Percentiles rank a stretch among this genome's conserved stretches.
phyloP scores from a whole-genome alignment of 1,140 invertebrate genomes.

The Lepidotrigona ventralis region DNA sequence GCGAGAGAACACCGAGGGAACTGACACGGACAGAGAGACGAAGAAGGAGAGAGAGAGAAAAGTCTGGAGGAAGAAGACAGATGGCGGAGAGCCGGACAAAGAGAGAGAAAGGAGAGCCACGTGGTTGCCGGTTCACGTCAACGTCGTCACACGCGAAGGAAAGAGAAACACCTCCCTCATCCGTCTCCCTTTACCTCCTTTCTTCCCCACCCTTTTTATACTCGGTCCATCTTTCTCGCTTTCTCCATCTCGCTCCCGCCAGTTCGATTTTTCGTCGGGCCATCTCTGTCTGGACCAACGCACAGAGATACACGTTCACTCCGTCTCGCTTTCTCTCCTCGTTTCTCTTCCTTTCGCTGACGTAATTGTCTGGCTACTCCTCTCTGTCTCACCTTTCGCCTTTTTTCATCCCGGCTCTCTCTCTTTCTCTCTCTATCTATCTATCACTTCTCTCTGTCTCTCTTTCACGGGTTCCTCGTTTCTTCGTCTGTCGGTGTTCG shows the following conservation, averaged over 20 bases:
- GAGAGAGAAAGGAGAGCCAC: slow-evolving; percentile 55
- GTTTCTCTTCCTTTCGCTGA: neutral
- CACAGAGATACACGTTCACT: neutral
- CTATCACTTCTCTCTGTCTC: neutral
- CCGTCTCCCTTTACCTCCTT: slow-evolving; percentile 21
- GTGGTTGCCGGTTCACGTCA: slow-evolving; percentile 66
- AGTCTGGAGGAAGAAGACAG: slow-evolving; percentile 41
- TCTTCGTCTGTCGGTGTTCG: neutral
- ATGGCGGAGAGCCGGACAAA: slow-evolving; percentile 31
- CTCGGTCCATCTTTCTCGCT: neutral
- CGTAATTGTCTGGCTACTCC: neutral
- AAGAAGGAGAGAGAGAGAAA: slow-evolving; percentile 31
- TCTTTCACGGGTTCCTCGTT: neutral
- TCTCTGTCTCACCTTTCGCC: slow-evolving; percentile 11
- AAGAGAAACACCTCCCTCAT: slow-evolving; percentile 40
- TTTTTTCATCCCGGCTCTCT: neutral
- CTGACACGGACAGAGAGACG: neutral
- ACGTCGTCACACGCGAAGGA: slow-evolving; percentile 56
- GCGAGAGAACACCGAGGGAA: neutral
- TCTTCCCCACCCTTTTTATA: slow-evolving; percentile 13
- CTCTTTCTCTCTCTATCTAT: neutral
- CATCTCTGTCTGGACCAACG: neutral
- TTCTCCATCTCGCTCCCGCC: neutral
- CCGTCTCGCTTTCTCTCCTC: slow-evolving; percentile 13
- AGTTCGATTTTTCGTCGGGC: too few species aligned